Evolutionary conservation across 1,140 invertebrate genomes (phyloP).

Genomic region (Dendrolimus punctatus): DNA sequence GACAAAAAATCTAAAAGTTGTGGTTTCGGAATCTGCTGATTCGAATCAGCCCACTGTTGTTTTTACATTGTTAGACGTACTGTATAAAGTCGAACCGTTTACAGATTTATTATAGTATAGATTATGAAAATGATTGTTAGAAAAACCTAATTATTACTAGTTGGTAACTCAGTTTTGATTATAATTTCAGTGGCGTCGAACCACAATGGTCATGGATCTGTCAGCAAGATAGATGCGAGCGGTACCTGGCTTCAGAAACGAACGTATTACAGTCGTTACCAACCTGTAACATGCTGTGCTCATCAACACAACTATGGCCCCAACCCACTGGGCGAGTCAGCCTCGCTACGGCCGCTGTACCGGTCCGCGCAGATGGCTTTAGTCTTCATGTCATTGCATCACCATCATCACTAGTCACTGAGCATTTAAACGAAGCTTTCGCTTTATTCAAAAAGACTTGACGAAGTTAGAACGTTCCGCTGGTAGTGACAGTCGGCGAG

Average conservation of each 20-base stretch:
- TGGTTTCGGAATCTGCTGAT: too few relatives aligned
- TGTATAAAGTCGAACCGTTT: too few relatives aligned
- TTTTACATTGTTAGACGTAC: too few relatives aligned
- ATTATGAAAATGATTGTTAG: too few relatives aligned
- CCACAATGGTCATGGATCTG: constrained; percentile 73
- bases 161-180: too few relatives aligned
- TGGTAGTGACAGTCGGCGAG: constrained; percentile 56
- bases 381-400: constrained; percentile 34
- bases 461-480: constrained; percentile 38
- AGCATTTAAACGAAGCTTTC: constrained; percentile 50
- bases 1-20: too few relatives aligned
- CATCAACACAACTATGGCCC: constrained; percentile 73
- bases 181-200: constrained; percentile 36
- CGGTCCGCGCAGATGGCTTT: constrained; percentile 33
- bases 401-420: constrained; percentile 39
- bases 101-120: too few relatives aligned
- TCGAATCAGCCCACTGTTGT: too few relatives aligned
- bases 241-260: constrained; percentile 44
- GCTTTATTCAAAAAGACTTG: constrained; percentile 40
- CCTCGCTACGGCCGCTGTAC: constrained; percentile 60
- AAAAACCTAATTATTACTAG: too few relatives aligned
- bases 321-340: constrained; percentile 71
- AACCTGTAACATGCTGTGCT: constrained; percentile 74
- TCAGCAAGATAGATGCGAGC: constrained; percentile 67
- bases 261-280: constrained; percentile 55